Percentiles rank a stretch among this genome's conserved stretches.
Conservation (phyloP, 2,888 invertebrate species). For the Pediacus dermestoides region DNA sequence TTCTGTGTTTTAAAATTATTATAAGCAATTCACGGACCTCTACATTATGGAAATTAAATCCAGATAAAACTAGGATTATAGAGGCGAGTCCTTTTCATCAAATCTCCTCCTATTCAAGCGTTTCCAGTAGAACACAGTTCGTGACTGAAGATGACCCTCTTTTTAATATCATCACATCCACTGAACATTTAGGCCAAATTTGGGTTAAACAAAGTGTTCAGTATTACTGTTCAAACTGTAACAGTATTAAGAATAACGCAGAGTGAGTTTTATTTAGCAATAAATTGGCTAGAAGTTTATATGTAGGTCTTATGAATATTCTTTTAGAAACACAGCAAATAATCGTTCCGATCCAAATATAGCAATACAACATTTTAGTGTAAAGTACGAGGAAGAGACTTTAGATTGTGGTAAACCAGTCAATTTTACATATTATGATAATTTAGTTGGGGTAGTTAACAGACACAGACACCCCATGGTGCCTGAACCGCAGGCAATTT, state of each 20-base stretch:
- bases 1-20: slow-evolving; percentile 69
- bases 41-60: slow-evolving; percentile 77
- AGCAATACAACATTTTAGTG: slow-evolving; percentile 17
- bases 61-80: slow-evolving; percentile 71
- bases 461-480: slow-evolving; percentile 78
- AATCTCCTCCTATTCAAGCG: slow-evolving; percentile 45
- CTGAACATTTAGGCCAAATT: slow-evolving; percentile 62
- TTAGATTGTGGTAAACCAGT: slow-evolving; percentile 82
- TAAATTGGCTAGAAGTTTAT: neutral
- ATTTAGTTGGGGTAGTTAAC: slow-evolving; percentile 79
- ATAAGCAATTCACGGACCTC: slow-evolving; percentile 77
- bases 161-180: slow-evolving; percentile 73
- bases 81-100: slow-evolving; percentile 60
- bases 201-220: slow-evolving; percentile 67
- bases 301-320: neutral
- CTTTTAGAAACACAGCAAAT: slow-evolving; percentile 24
- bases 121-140: slow-evolving; percentile 36
- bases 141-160: slow-evolving; percentile 62
- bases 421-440: slow-evolving; percentile 86
- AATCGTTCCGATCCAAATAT: slow-evolving; percentile 16
- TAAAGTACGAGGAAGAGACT: slow-evolving; percentile 56
- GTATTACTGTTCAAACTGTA: slow-evolving; percentile 63
- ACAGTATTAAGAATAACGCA: slow-evolving; percentile 26
- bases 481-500: slow-evolving; percentile 79
- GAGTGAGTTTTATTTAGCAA: slow-evolving; percentile 17